Conservation (phyloP, 1,140 invertebrate genomes). For the Lithobius niger region DNA sequence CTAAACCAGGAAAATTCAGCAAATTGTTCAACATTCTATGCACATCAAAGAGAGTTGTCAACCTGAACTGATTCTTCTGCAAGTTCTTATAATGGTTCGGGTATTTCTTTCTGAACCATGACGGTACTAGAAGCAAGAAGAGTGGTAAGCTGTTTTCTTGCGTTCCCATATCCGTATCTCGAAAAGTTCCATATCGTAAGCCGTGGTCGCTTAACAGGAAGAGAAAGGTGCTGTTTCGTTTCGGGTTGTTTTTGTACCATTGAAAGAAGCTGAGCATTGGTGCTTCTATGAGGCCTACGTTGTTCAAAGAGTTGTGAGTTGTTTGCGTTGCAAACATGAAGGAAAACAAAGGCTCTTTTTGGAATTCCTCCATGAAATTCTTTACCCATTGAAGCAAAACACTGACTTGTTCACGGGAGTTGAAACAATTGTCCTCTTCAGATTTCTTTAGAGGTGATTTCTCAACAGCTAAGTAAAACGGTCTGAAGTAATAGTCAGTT, state of each 20-base stretch:
- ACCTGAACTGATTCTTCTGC: constrained; percentile 28
- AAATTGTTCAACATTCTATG: constrained; percentile 32
- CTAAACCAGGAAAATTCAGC: constrained; percentile 1
- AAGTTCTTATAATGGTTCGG: constrained; percentile 27
- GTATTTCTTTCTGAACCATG: constrained; percentile 30
- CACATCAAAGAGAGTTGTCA: constrained; percentile 37
- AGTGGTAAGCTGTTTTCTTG: constrained; percentile 44
- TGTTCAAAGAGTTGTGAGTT: constrained; percentile 29
- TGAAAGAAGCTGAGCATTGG: constrained; percentile 27
- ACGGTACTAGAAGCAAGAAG: constrained; percentile 37
- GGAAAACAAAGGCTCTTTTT: background rate
- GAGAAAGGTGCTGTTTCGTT: constrained; percentile 37
- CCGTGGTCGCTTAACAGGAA: constrained; percentile 45
- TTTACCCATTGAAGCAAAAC: background rate
- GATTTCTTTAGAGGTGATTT: background rate
- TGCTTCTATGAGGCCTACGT: constrained; percentile 25
- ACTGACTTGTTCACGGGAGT: background rate
- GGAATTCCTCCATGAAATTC: background rate
- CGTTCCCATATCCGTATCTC: constrained; percentile 37
- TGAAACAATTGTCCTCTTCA: background rate
- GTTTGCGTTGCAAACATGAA: constrained; percentile 31
- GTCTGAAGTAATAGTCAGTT: background rate
- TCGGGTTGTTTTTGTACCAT: constrained; percentile 20
- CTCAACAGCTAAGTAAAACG: background rate
- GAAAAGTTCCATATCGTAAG: constrained; percentile 37